Percentiles rank a stretch among this genome's conserved stretches.
Conservation (phyloP, 2,797 vertebrate genomes). For the Leontocebus nigricollis region DNA sequence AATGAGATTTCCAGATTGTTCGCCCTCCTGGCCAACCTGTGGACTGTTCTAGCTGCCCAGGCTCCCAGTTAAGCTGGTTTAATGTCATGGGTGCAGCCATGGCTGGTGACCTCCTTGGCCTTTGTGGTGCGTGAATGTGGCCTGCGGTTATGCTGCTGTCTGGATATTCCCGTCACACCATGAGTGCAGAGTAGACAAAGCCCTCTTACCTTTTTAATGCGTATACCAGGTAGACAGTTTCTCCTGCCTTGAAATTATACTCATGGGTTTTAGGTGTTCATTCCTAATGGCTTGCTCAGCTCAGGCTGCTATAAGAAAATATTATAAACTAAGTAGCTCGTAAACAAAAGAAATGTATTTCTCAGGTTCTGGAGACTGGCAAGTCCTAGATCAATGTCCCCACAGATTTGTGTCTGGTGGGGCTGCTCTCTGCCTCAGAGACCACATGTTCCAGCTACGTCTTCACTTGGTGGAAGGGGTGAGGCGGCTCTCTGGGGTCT, state of each 20-base stretch:
- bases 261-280: neutral
- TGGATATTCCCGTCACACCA: neutral
- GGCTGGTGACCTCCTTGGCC: too few species aligned
- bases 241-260: too few species aligned
- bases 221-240: too few species aligned
- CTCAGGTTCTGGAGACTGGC: neutral
- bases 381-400: neutral
- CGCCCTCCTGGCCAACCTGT: neutral
- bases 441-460: neutral
- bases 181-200: neutral
- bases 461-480: neutral
- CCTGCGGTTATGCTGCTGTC: neutral
- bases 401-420: neutral
- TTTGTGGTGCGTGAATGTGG: neutral
- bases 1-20: neutral
- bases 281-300: neutral
- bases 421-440: neutral
- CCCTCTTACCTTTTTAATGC: neutral
- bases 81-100: neutral
- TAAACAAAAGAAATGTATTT: neutral
- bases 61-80: neutral
- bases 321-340: neutral
- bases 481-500: neutral
- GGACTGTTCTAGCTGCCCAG: neutral
- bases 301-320: neutral